Conservation (phyloP, 2,888 invertebrate species). For the Erpobdella octoculata region DNA sequence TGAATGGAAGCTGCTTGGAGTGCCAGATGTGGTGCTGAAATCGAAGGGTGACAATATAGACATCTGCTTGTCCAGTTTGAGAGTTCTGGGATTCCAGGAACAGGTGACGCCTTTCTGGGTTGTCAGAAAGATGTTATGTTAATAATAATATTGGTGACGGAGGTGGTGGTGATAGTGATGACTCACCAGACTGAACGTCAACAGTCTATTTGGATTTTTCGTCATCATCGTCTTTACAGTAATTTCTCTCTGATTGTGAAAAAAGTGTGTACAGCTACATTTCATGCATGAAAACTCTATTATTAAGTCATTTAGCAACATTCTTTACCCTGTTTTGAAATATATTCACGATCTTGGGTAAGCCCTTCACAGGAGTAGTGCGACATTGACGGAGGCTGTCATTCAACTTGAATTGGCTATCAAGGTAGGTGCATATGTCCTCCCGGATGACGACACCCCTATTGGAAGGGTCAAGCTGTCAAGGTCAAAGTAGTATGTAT, state of each 20-base stretch:
- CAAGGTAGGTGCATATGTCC: background rate
- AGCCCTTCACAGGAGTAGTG: background rate
- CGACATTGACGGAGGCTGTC: background rate
- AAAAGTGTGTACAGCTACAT: background rate
- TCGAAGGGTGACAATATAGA: too few species aligned
- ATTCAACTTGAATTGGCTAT: background rate
- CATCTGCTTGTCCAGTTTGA: background rate
- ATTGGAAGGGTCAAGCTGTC: background rate
- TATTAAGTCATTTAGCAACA: background rate
- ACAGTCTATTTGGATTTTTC: background rate
- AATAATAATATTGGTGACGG: background rate
- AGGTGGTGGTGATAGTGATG: background rate
- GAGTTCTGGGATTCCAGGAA: background rate
- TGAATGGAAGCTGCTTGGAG: background rate
- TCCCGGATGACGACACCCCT: background rate
- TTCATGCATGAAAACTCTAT: background rate
- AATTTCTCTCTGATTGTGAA: background rate
- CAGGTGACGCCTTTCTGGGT: background rate
- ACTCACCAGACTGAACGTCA: conserved; percentile 4
- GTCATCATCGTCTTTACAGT: background rate
- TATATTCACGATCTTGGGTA: background rate
- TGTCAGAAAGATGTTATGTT: conserved; percentile 3
- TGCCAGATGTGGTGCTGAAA: background rate
- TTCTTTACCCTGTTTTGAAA: background rate
- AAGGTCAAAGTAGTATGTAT: background rate